Conservation (phyloP, 2,113 vertebrate species). For the human region DNA sequence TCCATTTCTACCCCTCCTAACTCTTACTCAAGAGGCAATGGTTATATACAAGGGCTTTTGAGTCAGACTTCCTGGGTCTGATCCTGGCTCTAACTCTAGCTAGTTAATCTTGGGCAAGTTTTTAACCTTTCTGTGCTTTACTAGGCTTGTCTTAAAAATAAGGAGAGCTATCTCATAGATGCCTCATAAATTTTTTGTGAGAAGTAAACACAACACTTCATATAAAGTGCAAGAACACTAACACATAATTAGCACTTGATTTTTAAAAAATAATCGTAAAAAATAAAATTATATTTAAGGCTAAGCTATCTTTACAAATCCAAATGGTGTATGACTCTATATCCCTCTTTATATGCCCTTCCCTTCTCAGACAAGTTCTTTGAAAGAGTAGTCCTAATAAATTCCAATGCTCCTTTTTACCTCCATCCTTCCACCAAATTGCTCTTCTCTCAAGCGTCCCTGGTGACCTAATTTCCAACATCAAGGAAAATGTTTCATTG, state of each 20-base stretch:
- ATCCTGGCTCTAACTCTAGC: neutral
- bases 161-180: neutral
- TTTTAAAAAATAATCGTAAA: neutral
- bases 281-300: neutral
- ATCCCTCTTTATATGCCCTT: neutral
- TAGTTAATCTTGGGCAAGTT: neutral
- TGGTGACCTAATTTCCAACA: neutral
- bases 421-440: neutral
- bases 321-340: neutral
- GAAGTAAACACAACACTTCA: neutral
- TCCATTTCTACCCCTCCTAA: neutral
- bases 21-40: neutral
- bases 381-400: neutral
- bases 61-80: neutral
- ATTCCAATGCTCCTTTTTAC: neutral
- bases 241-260: neutral
- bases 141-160: neutral
- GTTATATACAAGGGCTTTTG: neutral
- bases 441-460: neutral
- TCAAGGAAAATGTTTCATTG: neutral
- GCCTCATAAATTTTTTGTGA: neutral
- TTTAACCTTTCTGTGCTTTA: neutral
- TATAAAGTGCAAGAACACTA: neutral
- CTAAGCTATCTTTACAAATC: neutral
- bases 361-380: neutral